A percentile compares a stretch with the other conserved stretches of the same genome.
These are phyloP conservation scores for Scelioninae gen. 2 DNA, from an alignment of 2,888 invertebrate species.

Conservation along the genomic window DNA sequence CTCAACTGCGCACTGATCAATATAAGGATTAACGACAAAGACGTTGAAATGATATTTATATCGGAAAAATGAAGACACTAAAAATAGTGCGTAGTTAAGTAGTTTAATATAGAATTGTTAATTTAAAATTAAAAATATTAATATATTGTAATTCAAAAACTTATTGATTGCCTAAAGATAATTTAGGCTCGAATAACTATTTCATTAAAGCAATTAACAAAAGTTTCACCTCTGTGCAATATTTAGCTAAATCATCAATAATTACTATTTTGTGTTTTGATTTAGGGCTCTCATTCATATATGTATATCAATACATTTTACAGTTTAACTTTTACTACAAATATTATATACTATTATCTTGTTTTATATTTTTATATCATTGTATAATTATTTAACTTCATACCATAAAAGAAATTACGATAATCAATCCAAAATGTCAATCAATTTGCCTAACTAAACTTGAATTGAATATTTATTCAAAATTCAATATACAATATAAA, in stretches of 20 bases:
- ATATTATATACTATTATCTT: not conserved
- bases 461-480: conserved; percentile 1
- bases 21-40: no score
- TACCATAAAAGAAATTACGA: not conserved
- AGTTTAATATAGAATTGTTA: no score
- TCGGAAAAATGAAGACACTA: no score
- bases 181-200: no score
- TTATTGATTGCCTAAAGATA: no score
- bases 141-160: no score
- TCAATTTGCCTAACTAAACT: not conserved
- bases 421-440: not conserved
- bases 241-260: conserved; percentile 45
- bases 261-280: conserved; percentile 66
- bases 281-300: conserved; percentile 71
- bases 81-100: no score
- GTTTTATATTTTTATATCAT: not conserved
- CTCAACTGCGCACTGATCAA: no score
- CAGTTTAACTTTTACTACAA: not conserved
- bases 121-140: no score
- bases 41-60: no score
- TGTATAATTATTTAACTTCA: no score
- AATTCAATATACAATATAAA: conserved; percentile 4
- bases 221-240: conserved; percentile 34
- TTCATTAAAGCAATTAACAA: no score
- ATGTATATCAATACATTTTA: conserved; percentile 42